phyloP scores from a whole-genome alignment of 2,888 invertebrate genomes.

The Ganaspis brasiliensis region DNA sequence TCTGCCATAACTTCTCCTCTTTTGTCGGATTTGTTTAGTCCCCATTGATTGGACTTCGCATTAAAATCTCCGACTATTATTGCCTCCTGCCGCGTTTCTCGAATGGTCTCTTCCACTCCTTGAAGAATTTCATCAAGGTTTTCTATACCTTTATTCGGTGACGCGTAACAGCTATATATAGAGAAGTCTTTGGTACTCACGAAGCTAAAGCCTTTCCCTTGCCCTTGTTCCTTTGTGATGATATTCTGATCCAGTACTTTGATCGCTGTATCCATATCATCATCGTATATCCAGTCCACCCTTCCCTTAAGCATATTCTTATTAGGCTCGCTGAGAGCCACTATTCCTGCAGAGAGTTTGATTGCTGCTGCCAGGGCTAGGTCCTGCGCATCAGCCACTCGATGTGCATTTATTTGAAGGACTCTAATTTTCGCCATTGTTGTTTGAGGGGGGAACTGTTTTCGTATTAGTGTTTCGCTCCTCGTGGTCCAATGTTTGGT shows the following conservation, averaged over 20 bases:
- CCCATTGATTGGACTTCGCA: background rate
- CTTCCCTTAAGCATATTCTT: no score
- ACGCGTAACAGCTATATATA: background rate
- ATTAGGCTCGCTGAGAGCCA: slow-evolving; percentile 46
- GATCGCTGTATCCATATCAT: background rate
- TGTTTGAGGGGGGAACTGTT: background rate
- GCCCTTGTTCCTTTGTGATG: background rate
- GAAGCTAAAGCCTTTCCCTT: background rate
- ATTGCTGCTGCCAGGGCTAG: slow-evolving; percentile 41
- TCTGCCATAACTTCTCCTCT: no score
- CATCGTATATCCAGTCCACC: background rate
- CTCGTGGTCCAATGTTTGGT: background rate
- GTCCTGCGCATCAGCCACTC: slow-evolving; percentile 37
- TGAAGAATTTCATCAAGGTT: no score
- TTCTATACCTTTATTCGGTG: no score
- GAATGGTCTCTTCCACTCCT: background rate
- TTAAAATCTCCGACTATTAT: background rate
- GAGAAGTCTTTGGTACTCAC: background rate
- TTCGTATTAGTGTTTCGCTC: background rate
- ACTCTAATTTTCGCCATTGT: background rate
- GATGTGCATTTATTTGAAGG: slow-evolving; percentile 47
- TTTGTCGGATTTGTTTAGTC: no score
- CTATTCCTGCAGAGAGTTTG: no score
- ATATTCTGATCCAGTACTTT: background rate
- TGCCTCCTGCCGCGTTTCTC: background rate